Evolutionary conservation across 2,797 vertebrate genomes (phyloP).

Genomic region (Urophycis tenuis): DNA sequence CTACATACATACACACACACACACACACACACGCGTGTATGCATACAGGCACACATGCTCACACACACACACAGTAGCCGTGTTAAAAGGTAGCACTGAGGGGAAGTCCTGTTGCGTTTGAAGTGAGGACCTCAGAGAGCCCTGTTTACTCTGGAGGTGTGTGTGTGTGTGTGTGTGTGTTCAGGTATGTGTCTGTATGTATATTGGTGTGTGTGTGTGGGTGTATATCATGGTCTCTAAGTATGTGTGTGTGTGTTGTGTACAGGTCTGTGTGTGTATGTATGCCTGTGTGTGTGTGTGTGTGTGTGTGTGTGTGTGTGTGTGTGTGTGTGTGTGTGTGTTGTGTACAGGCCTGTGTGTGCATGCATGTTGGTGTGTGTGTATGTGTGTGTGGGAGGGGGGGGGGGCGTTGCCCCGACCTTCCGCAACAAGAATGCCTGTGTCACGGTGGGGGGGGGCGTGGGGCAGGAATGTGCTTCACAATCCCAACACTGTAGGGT

Average conservation of each 20-base stretch:
- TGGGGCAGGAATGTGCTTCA: constrained; percentile 65
- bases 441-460: constrained; percentile 60
- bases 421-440: constrained; percentile 63
- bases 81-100: constrained; percentile 45
- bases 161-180: background rate
- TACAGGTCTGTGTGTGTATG: background rate
- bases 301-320: background rate
- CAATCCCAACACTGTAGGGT: constrained; percentile 69
- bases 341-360: background rate
- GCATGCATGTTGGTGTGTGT: background rate
- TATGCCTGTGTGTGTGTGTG: background rate
- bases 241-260: background rate
- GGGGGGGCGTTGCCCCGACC: constrained; percentile 5
- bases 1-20: background rate
- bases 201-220: background rate
- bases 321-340: background rate
- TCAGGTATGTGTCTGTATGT: background rate
- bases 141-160: constrained; percentile 66
- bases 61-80: background rate
- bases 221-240: background rate
- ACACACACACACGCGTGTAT: background rate
- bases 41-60: background rate
- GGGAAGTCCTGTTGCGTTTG: constrained; percentile 71
- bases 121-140: constrained; percentile 66
- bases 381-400: constrained; percentile 14